These are phyloP conservation scores for Megastigmus dorsalis DNA, from an alignment of 2,888 invertebrate genomes.

Conservation along the genomic window DNA sequence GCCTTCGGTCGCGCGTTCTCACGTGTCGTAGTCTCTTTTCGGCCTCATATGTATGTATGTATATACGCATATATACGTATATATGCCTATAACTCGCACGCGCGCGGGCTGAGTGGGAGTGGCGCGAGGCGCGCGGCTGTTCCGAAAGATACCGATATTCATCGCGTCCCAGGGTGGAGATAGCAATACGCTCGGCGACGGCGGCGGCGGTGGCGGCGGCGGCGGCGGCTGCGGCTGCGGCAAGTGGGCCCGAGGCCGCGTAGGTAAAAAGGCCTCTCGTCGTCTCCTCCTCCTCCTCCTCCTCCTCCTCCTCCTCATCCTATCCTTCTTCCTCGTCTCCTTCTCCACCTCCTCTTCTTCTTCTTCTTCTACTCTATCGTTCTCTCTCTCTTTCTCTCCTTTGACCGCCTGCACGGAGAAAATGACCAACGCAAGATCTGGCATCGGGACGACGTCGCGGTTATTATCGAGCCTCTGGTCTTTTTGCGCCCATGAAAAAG, in stretches of 20 bases:
- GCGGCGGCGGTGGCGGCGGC: not conserved
- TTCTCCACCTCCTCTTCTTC: not conserved
- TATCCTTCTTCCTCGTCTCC: not conserved
- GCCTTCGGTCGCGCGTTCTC: not conserved
- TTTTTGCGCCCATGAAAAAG: conserved; percentile 62
- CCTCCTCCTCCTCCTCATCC: not conserved
- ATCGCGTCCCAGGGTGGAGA: conserved; percentile 45
- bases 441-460: conserved; percentile 65
- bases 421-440: conserved; percentile 59
- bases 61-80: not conserved
- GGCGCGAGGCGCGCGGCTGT: conserved; percentile 21
- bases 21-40: conserved; percentile 19
- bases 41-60: not conserved
- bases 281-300: conserved; percentile 5
- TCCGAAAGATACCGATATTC: conserved; percentile 55
- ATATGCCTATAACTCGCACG: not conserved
- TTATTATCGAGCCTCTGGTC: conserved; percentile 70
- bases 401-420: conserved; percentile 37
- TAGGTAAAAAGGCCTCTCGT: conserved; percentile 41
- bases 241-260: conserved; percentile 17
- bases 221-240: not conserved
- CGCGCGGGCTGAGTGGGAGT: conserved; percentile 44
- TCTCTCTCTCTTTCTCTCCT: not conserved
- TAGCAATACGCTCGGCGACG: conserved; percentile 40
- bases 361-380: not conserved